Conservation (phyloP, 2,113 vertebrate species). For the Pontoporia blainvillei region DNA sequence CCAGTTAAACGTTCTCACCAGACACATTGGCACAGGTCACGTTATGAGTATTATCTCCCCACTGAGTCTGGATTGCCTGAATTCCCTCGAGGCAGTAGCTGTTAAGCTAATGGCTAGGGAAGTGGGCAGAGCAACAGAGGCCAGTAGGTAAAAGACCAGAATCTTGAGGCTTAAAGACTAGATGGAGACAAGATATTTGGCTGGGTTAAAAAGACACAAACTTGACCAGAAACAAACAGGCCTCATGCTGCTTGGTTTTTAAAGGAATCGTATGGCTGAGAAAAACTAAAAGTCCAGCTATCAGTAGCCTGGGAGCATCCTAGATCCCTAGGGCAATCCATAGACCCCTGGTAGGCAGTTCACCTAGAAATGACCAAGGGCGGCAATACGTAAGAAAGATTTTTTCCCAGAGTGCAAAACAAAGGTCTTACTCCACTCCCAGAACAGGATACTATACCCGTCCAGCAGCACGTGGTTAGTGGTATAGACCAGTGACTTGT, state of each 20-base stretch:
- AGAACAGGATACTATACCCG: neutral
- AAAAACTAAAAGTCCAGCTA: neutral
- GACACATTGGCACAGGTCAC: neutral
- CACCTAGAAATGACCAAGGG: neutral
- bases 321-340: neutral
- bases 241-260: neutral
- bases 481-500: neutral
- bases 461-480: neutral
- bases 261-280: neutral
- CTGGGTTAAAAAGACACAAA: neutral
- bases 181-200: neutral
- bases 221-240: neutral
- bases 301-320: neutral
- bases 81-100: neutral
- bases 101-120: neutral
- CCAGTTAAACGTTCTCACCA: neutral
- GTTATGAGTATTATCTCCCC: neutral
- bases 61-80: neutral
- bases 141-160: neutral
- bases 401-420: neutral
- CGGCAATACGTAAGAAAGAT: neutral
- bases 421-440: neutral
- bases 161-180: neutral
- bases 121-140: neutral
- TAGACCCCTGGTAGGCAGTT: neutral